Percentiles rank a stretch among this genome's conserved stretches.
phyloP scores from a whole-genome alignment of 2,113 vertebrate species.

The Calyptomena viridis region DNA sequence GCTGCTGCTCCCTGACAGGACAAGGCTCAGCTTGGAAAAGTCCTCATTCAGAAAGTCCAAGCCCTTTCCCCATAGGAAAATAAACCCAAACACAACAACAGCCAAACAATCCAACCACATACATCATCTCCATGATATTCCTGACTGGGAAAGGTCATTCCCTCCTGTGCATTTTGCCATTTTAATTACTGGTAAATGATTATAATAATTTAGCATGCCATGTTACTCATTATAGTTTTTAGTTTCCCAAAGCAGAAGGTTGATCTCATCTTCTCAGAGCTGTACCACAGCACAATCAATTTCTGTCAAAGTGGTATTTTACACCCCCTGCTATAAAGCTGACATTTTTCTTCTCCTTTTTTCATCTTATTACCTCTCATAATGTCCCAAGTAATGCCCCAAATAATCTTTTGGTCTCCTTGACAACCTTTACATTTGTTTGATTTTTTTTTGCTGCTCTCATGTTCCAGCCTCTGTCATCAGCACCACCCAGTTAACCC shows the following conservation, averaged over 20 bases:
- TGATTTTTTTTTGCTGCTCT: neutral
- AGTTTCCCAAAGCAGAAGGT: neutral
- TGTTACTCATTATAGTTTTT: neutral
- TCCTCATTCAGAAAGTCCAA: neutral
- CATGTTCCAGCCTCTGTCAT: fast-evolving
- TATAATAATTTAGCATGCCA: neutral
- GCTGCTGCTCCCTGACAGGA: neutral
- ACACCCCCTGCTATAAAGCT: neutral
- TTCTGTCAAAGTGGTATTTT: neutral
- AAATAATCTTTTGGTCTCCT: neutral
- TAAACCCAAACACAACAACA: neutral
- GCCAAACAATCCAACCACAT: neutral
- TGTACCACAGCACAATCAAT: neutral
- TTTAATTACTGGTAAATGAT: neutral
- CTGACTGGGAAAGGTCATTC: neutral
- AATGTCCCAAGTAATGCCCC: neutral
- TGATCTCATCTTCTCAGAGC: neutral
- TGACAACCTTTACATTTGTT: neutral
- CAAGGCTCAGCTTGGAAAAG: neutral
- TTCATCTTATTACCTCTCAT: neutral
- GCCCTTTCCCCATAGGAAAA: neutral
- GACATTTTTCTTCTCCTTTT: neutral
- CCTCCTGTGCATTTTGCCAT: neutral
- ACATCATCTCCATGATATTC: neutral
- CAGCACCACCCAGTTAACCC: neutral